Evolutionary conservation across 2,113 vertebrate species (phyloP).

Genomic region (Ictalurus punctatus): DNA sequence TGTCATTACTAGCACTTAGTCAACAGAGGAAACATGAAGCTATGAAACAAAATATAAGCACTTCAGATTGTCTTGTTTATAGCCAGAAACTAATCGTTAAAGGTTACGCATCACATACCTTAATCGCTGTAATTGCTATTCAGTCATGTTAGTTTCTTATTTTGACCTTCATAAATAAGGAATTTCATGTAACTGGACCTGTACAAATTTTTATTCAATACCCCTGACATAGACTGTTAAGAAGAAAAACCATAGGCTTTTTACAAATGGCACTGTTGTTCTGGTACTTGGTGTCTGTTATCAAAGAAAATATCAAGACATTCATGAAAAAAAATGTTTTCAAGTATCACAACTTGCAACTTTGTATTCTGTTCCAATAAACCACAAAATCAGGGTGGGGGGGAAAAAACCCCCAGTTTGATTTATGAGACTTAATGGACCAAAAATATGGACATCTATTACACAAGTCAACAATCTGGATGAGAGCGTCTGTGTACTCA

Average conservation of each 20-base stretch:
- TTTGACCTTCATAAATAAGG: too few relatives aligned
- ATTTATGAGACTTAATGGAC: not conserved
- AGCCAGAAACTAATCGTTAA: not conserved
- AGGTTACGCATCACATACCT: not conserved
- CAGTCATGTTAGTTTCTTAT: not conserved
- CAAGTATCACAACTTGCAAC: not conserved
- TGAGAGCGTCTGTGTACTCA: not conserved
- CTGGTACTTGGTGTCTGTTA: not conserved
- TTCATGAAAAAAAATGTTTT: not conserved
- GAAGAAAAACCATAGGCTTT: not conserved
- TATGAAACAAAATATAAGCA: not conserved
- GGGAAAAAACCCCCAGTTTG: not conserved
- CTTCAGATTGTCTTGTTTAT: not conserved
- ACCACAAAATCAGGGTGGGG: too few relatives aligned
- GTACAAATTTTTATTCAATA: not conserved
- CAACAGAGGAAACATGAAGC: not conserved
- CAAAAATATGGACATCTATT: not conserved
- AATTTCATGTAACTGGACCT: not conserved
- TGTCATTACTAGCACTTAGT: not conserved
- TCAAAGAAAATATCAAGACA: not conserved
- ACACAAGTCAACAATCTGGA: slow-evolving; percentile 12
- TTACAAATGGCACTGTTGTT: not conserved
- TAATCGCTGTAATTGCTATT: not conserved
- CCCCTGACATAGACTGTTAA: not conserved
- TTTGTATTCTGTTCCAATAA: not conserved